Evolutionary conservation across 2,888 invertebrate genomes (phyloP).

Genomic region (Celastrina argiolus): DNA sequence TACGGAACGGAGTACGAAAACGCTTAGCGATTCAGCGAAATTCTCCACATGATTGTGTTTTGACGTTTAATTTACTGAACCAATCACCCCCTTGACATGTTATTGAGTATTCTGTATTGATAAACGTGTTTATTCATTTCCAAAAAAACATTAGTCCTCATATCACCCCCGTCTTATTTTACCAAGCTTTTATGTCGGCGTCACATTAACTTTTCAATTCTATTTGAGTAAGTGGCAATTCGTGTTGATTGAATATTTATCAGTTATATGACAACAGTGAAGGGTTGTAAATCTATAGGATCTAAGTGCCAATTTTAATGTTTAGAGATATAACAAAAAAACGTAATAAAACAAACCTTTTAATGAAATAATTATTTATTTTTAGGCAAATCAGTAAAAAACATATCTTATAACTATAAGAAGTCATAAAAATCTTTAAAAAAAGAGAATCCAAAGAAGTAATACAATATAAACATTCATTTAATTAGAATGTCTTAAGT

Average conservation of each 20-base stretch:
- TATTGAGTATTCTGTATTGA: slow-evolving; percentile 5
- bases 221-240: not conserved
- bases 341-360: too few species aligned
- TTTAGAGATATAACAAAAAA: too few species aligned
- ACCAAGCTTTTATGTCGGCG: not conserved
- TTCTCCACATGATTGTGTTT: slow-evolving; percentile 12
- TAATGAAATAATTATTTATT: too few species aligned
- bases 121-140: not conserved
- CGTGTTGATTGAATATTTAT: not conserved
- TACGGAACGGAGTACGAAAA: not conserved
- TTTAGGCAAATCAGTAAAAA: too few species aligned
- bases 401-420: too few species aligned
- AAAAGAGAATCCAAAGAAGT: too few species aligned
- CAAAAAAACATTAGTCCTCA: not conserved
- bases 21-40: slow-evolving; percentile 7
- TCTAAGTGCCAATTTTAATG: too few species aligned
- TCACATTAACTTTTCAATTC: not conserved
- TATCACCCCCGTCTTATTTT: not conserved
- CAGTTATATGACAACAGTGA: not conserved
- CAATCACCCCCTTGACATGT: slow-evolving; percentile 18
- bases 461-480: too few species aligned
- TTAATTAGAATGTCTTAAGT: too few species aligned
- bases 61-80: slow-evolving; percentile 19
- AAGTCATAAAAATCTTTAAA: too few species aligned
- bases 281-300: too few species aligned